Conservation (phyloP, 2,113 vertebrate species). For the Ibidorhyncha struthersii region DNA sequence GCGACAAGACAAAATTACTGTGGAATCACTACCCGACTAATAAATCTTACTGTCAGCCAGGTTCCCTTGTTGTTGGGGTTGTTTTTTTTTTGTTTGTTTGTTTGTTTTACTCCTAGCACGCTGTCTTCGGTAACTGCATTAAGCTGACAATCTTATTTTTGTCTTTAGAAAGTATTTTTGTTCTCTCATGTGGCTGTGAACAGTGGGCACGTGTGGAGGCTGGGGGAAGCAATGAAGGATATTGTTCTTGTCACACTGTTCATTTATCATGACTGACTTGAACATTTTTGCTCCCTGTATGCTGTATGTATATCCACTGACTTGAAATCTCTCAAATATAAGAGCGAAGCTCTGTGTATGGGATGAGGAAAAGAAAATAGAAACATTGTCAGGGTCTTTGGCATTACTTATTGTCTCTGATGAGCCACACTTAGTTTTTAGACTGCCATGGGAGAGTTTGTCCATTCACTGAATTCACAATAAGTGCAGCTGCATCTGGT, state of each 20-base stretch:
- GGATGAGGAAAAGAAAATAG: not conserved
- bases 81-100: not conserved
- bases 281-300: not conserved
- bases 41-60: not conserved
- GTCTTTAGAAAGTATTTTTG: not conserved
- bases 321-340: not conserved
- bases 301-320: not conserved
- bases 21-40: not conserved
- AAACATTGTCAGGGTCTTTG: not conserved
- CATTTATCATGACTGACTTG: not conserved
- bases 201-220: not conserved
- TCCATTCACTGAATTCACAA: not conserved
- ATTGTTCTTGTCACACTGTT: not conserved
- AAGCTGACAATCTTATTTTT: not conserved
- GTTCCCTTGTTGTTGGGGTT: not conserved
- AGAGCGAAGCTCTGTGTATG: not conserved
- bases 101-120: not conserved
- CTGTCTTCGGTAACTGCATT: not conserved
- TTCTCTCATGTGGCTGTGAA: not conserved
- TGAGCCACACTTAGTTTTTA: not conserved
- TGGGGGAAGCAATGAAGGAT: not conserved
- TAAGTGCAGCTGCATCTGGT: not conserved
- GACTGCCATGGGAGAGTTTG: not conserved
- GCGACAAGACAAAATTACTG: conserved; percentile 7
- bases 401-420: not conserved